Conservation (phyloP, 1,140 invertebrate species). For the Aphidius ervi region DNA sequence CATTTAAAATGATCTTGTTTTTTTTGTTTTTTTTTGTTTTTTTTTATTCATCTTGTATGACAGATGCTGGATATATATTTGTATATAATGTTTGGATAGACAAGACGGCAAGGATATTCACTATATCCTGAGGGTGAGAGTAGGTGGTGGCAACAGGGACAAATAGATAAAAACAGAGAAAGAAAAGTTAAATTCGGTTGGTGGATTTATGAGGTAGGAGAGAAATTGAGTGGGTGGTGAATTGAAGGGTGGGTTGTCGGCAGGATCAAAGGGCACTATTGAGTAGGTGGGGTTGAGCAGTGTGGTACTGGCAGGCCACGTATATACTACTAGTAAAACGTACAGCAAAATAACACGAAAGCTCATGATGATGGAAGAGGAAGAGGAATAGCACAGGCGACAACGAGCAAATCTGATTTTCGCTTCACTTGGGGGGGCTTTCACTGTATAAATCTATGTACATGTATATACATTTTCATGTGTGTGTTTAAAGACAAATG, state of each 20-base stretch:
- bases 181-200: slow-evolving; percentile 15
- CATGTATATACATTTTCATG: neutral
- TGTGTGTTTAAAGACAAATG: neutral
- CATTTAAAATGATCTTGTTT: too few relatives aligned
- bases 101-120: too few relatives aligned
- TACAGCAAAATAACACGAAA: slow-evolving; percentile 19
- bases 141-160: too few relatives aligned
- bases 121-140: too few relatives aligned
- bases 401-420: slow-evolving; percentile 54
- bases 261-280: slow-evolving; percentile 51
- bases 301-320: slow-evolving; percentile 37
- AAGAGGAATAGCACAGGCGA: slow-evolving; percentile 42
- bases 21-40: too few relatives aligned
- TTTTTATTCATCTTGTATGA: too few relatives aligned
- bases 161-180: too few relatives aligned
- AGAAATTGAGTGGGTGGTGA: slow-evolving; percentile 25
- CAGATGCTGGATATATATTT: too few relatives aligned
- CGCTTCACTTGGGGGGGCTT: slow-evolving; percentile 37
- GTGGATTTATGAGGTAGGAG: slow-evolving; percentile 16
- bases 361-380: slow-evolving; percentile 23
- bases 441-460: neutral
- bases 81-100: too few relatives aligned
- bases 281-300: slow-evolving; percentile 24
- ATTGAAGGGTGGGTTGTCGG: slow-evolving; percentile 45
- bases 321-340: neutral